These are phyloP conservation scores for Dinothrombium tinctorium DNA, from an alignment of 1,140 invertebrate genomes.

Conservation along the genomic window DNA sequence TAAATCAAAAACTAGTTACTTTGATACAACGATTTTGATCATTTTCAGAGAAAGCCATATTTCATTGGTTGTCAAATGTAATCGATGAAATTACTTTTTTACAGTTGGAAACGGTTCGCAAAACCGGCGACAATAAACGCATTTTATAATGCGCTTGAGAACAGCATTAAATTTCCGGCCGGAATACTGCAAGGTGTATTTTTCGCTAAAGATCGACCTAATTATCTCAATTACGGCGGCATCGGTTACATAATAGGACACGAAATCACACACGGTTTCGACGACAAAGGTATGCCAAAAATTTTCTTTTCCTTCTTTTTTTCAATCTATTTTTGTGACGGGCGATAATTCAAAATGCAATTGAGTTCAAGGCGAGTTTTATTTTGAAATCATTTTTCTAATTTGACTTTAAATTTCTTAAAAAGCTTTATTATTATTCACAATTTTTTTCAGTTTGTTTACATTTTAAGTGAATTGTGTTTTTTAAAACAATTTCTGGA, in stretches of 20 bases:
- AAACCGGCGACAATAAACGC: conserved; percentile 47
- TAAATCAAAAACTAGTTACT: too few relatives aligned
- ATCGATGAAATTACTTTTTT: neutral
- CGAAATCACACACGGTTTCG: conserved; percentile 26
- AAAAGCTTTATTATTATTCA: too few relatives aligned
- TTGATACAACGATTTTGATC: too few relatives aligned
- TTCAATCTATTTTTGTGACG: neutral
- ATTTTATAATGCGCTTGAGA: conserved; percentile 53
- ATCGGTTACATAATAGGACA: conserved; percentile 17
- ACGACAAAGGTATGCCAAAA: conserved; percentile 33
- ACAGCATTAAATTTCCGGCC: conserved; percentile 48
- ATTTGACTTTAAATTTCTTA: too few relatives aligned
- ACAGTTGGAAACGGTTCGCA: conserved; percentile 42
- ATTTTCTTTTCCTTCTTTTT: too few relatives aligned
- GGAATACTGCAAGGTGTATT: conserved; percentile 56
- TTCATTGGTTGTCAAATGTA: neutral
- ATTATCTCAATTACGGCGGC: conserved; percentile 10
- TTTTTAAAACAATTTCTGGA: too few relatives aligned
- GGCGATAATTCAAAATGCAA: too few relatives aligned
- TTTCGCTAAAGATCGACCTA: conserved; percentile 1
- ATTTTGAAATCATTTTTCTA: too few relatives aligned
- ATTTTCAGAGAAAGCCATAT: neutral
- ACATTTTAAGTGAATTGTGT: too few relatives aligned
- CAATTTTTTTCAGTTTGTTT: too few relatives aligned
- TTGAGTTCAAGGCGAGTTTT: too few relatives aligned